Base-by-base conservation (phyloP, 2,888 invertebrate genomes). In the Epirrhoe tristata region DNA sequence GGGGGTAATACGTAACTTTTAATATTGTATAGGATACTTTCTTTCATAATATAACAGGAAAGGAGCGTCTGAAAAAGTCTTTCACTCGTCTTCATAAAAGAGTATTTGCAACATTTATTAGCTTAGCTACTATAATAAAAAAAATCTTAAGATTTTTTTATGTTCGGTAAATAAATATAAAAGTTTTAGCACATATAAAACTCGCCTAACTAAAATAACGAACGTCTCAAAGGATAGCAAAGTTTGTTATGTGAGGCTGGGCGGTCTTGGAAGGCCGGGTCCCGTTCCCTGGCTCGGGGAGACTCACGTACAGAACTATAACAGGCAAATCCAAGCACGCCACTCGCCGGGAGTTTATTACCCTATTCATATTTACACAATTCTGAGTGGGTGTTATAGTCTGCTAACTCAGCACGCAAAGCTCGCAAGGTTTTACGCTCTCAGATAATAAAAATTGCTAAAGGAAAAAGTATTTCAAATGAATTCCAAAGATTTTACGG, bases 281-380 rank as follows among this genome's bases (percentile, higher is more conserved):
- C 56, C 56, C 75, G 74, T 75, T 75, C 76, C 76, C 71, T 73
- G 64, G 57, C 65, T 57, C 72, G 77, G 86, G 84, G 84, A 82
- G 86, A 77, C 81, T 82, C 89, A 89, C 89, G 89, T 91, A 86
- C 87, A 80, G 77, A 87, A 90, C 87, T 90, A 85, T 81, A 86
- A 81, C 86, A 84, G 82, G 86, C 88, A 91, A 91, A 91, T 89
- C 89, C 86, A 79, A 88, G 87, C 85, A 84, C 84, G 83, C 78
- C 82, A 82, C 84, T 86, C 86, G 84, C 81, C 81, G 77, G 79
- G 83, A 87, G 87, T 91, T 90, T 91, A 91, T 90, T 90, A 89
- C 87, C 87, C 86, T 84, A 86, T 87, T 91, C 89, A 90, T 91
- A 90, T 90, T 90, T 90, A 88, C 88, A 90, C 89, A 86, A 87